Evolutionary conservation across 1,140 invertebrate species (phyloP).

Genomic region (Wiebesia pumilae): DNA sequence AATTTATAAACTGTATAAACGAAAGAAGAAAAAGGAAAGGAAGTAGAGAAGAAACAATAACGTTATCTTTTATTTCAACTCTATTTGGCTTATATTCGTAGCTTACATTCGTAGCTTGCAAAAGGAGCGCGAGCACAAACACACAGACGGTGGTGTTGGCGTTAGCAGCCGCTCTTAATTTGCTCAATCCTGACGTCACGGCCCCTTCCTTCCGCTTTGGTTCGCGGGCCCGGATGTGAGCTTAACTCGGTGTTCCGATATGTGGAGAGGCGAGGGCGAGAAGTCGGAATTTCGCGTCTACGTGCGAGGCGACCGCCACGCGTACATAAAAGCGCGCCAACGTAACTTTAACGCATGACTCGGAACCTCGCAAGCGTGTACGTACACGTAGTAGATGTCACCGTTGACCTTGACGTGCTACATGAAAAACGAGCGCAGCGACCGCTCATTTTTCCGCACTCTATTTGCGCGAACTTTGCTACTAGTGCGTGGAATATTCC

Average conservation of each 20-base stretch:
- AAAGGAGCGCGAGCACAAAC: neutral
- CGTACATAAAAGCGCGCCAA: neutral
- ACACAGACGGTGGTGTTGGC: neutral
- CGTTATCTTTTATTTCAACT: too few relatives aligned
- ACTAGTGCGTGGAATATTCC: neutral
- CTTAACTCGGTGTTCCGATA: slow-evolving; percentile 61
- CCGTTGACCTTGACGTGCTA: neutral
- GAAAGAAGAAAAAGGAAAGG: too few relatives aligned
- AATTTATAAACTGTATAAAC: too few relatives aligned
- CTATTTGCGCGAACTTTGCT: neutral
- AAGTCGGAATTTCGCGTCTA: slow-evolving; percentile 18
- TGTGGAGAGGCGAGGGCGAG: slow-evolving; percentile 50
- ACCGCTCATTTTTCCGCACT: neutral
- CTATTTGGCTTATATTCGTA: too few relatives aligned
- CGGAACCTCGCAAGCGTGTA: neutral
- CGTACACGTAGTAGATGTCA: neutral
- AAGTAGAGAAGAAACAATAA: too few relatives aligned
- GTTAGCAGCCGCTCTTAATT: slow-evolving; percentile 62
- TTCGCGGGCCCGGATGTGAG: slow-evolving; percentile 68
- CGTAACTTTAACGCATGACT: neutral
- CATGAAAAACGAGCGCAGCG: neutral
- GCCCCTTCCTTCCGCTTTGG: slow-evolving; percentile 73
- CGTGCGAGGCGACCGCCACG: neutral
- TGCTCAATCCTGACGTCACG: slow-evolving; percentile 73
- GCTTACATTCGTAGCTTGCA: too few relatives aligned